phyloP scores from a whole-genome alignment of 1,140 invertebrate genomes.

The Sycobia sp. region DNA sequence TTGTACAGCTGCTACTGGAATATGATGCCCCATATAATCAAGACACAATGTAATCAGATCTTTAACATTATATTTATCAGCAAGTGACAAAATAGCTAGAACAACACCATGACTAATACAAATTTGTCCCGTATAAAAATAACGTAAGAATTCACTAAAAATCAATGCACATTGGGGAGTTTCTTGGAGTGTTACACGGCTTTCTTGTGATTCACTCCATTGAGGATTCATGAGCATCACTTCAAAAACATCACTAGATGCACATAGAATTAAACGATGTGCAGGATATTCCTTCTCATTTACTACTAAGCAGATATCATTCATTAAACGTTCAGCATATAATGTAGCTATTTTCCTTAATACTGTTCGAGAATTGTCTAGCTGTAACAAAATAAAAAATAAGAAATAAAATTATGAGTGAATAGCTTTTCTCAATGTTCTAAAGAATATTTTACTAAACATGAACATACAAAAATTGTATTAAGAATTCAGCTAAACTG shows the following conservation, averaged over 20 bases:
- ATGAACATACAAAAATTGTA: not conserved
- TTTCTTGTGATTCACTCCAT: constrained; percentile 89
- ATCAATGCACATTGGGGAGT: constrained; percentile 81
- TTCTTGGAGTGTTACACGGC: constrained; percentile 82
- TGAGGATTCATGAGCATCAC: constrained; percentile 94
- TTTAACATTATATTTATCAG: constrained; percentile 94
- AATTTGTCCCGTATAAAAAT: constrained; percentile 92
- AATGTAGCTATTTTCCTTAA: constrained; percentile 80
- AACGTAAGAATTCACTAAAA: constrained; percentile 86
- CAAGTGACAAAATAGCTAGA: constrained; percentile 83
- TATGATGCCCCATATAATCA: constrained; percentile 86
- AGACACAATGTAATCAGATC: constrained; percentile 84
- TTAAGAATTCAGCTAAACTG: not conserved
- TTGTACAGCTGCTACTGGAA: constrained; percentile 79
- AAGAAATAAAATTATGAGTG: not conserved
- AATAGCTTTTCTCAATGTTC: not conserved
- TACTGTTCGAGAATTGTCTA: constrained; percentile 81
- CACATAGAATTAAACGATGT: constrained; percentile 90
- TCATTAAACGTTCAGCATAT: constrained; percentile 84
- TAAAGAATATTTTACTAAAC: not conserved
- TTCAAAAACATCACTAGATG: constrained; percentile 95
- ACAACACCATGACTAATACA: constrained; percentile 82
- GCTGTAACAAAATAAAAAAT: constrained; percentile 58
- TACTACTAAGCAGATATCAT: constrained; percentile 83
- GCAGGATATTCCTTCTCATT: constrained; percentile 82